Base-by-base conservation (phyloP, 2,888 invertebrate species). In the Luperina nickerlii region DNA sequence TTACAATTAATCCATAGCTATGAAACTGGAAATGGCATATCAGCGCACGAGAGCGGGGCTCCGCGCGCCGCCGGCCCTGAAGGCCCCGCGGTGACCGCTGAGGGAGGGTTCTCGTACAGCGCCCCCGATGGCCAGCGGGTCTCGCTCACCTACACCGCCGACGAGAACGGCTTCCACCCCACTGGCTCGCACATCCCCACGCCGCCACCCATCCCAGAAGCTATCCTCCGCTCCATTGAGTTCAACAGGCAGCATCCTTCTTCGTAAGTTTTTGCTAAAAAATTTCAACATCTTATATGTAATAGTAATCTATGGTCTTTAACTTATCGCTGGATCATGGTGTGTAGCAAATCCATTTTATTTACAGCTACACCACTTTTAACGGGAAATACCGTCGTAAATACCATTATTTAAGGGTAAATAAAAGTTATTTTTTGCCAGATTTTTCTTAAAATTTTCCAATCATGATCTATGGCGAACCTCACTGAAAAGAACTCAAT, bases 141-240 rank as follows among this genome's bases (percentile, higher is more conserved):
- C 88, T 97, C 97, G 62, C 93, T 98, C 75, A 95, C 97, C 24
- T 98, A 98, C 94, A 96, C 97, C 70, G 98, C 98, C 63, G 98
- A 98, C 90, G 98, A 98, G 92, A 97, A 98, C 90, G 98, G 98
- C 79, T 98, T 97, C 95, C 97, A 97, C 90, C 97, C 98, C 67
- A 95, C 92, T 83, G 97, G 97, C 75, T 96, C 96, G 1, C 97
- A 97, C 90, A 93, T 97, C 42, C 97, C 97, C 66, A 97, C 97
- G 0, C 96, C 97, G 0, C 97, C 97, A 5, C 97, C 97, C 45
- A 97, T 97, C 86, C 97, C 97, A 4, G 97, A 96, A 65, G 97
- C 96, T 70, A 97, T 97, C 89, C 92, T 97, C n/a, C 94, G 95
- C 90, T 97, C 96, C 27, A 89, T 96, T 60, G 93, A 95, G 86